Base-by-base conservation (phyloP, 1,140 invertebrate species). In the Drosophila chauvacae region DNA sequence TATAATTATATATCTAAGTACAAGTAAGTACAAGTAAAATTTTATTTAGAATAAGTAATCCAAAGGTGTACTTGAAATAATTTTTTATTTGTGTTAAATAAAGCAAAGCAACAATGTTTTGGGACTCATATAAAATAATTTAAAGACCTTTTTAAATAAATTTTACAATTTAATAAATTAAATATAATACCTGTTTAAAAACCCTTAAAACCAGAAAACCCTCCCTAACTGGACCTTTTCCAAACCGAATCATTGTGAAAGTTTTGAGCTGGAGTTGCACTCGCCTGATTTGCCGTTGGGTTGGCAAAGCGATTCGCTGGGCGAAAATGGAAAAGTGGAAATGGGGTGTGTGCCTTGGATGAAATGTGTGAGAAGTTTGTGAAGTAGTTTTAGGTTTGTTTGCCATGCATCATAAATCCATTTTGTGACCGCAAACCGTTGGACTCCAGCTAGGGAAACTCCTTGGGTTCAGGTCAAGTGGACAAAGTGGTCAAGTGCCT, bases 361-460 rank as follows among this genome's bases (percentile, higher is more conserved):
- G 57, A 63, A 77, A 72, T 63, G 66, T 80, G 65, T 66, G 63
- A 57, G 72, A 88, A 87, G 80, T 88, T 88, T 87, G 11, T 77
- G 57, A 83, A 87, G 83, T 68, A 70, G 70, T 63, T 65, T 16
- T 44, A 50, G 48, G 68, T 53, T 59, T 65, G 65, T 58, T 87
- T 61, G 62, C 70, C 61, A 77, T 85, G 84, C 84, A 87, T 83
- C 84, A 88, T 77, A 87, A 88, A 83, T 83, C 80, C 80, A 88
- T 87, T 84, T 87, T 57, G 57, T 55, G 70, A 45, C 60, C 61
- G 39, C 65, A 76, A 63, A 53, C 41, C 39, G 35, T 39, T 16
- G 58, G 23, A 61, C 35, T 56, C 28, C 10, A 7, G 41, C 9
- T 5, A n/a, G 26, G 35, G 14, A 14, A 51, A 39, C 58, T 65